Base-by-base conservation (phyloP, 2,113 vertebrate genomes). In the Sakesphorus luctuosus region DNA sequence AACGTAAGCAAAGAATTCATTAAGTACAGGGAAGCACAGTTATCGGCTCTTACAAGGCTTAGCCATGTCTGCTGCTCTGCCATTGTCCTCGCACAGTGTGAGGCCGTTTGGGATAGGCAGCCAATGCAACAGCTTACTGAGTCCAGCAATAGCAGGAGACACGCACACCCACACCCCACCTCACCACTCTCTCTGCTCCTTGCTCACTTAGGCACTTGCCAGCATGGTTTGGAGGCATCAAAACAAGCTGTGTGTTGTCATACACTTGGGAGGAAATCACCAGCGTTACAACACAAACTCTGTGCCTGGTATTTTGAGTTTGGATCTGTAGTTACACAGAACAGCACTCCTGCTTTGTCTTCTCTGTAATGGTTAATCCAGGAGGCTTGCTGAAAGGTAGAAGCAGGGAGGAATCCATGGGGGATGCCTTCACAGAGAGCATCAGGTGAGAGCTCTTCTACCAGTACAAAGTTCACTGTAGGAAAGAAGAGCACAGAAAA, bases 201-300 rank as follows among this genome's bases (percentile, higher is more conserved):
- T 80, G 92, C 82, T 77, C 85, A 88, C 65, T 62, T 67, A 13
- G 31, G 46, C 83, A 58, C 88, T 90, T 83, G 71, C 88, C 71
- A 80, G 82, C 59, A 85, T 61, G 63, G 82, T 93, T 96, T 84
- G 73, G 67, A 90, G 76, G 65, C 90, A 96, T 59, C 90, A 86
- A 86, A 95, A 93, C 85, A 92, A 90, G 56, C 79, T 78, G 40
- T 11, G 38, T 52, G 75, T 53, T 65, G 76, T 77, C 91, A 85
- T 74, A 52, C 19, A n/a, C 38, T 33, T 87, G 62, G 83, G 80
- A 93, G 88, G 91, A 89, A 82, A 91, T 82, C 24, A 89, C 77
- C 79, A 75, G 44, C 50, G 43, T 95, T 88, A 72, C 71, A 50
- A 43, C 69, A 81, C 52, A 68, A 68, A 58, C 29, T 55, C 80